Base-by-base conservation (phyloP, 92 coral and sea anemone genomes). In the Bergia sp. region DNA sequence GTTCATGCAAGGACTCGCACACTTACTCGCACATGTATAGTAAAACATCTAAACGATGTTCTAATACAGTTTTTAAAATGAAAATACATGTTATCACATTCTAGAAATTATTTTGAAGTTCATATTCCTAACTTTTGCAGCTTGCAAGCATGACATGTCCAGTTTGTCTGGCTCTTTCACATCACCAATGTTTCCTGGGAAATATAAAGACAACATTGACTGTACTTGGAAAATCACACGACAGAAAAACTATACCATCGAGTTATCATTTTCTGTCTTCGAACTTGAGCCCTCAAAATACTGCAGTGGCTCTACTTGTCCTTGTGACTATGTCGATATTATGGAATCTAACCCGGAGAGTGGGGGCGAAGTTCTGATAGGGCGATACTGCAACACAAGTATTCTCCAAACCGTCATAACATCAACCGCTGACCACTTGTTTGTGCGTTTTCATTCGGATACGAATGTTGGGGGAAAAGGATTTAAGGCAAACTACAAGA, bases 281-380 rank as follows among this genome's bases (percentile, higher is more conserved):
- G 85, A 80, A 57, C 72, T 80, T 6, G 85, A 80, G 72, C 43
- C 72, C 2, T 80, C 85, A 37, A 57, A 53, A 80, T 57, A 80
- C 47, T 80, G 85, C 72, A 57, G 40, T 16, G 85, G 73, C 15
- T 66, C 85, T 23, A 80, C 71, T 21, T 80, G 85, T 37, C 85
- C 85, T 5, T 80, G 85, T 55, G 85, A 80, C 43, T 80, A 80
- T 37, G 61, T 80, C 85, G 85, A 80, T 37, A 80, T 80, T 38
- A 55, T 80, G 85, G 85, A 80, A 80, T 80, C 85, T 37, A 39
- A 37, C 47, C 40, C 69, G 15, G 85, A 37, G 37, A 58, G 41
- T 15, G 85, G 69, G 12, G 85, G 44, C 44, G 23, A 37, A 5
- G 20, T 58, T 80, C 41, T 80, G 1, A 36, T 80, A 36, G 85